Evolutionary conservation across 1,140 invertebrate species (phyloP).

Genomic region (Brachystomella parvula): DNA sequence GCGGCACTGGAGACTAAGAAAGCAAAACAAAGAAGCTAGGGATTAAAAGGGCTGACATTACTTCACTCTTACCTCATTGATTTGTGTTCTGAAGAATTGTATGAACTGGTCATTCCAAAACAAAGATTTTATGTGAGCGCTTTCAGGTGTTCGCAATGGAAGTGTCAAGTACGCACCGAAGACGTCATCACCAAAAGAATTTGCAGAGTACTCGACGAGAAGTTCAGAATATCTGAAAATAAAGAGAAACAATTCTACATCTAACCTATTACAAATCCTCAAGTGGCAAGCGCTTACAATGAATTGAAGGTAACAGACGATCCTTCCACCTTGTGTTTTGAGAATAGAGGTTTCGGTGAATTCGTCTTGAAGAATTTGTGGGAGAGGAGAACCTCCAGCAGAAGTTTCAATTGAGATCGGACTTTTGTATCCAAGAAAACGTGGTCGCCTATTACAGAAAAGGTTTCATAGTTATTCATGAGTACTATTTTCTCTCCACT

Average conservation of each 20-base stretch:
- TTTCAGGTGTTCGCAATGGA: conserved; percentile 3
- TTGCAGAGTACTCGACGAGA: neutral
- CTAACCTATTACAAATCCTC: neutral
- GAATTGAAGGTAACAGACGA: neutral
- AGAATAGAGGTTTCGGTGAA: neutral
- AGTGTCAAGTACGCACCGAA: neutral
- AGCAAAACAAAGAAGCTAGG: neutral
- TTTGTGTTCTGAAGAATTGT: neutral
- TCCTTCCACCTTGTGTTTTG: neutral
- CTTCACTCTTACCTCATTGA: neutral
- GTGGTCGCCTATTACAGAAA: neutral
- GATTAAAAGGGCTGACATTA: neutral
- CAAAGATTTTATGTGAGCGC: neutral
- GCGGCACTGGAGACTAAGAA: neutral
- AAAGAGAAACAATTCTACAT: no score
- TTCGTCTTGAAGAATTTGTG: neutral
- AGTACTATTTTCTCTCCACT: no score
- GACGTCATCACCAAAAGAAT: conserved; percentile 7
- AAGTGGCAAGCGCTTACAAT: no score
- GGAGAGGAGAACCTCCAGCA: neutral
- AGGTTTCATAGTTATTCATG: no score
- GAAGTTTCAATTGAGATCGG: neutral
- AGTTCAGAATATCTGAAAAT: conserved; percentile 5
- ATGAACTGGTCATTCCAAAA: neutral
- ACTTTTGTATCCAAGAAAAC: neutral